A percentile compares a stretch with the other conserved stretches of the same genome.
Evolutionary conservation across 2,113 vertebrate species (phyloP).

Genomic region (Alouatta palliata): DNA sequence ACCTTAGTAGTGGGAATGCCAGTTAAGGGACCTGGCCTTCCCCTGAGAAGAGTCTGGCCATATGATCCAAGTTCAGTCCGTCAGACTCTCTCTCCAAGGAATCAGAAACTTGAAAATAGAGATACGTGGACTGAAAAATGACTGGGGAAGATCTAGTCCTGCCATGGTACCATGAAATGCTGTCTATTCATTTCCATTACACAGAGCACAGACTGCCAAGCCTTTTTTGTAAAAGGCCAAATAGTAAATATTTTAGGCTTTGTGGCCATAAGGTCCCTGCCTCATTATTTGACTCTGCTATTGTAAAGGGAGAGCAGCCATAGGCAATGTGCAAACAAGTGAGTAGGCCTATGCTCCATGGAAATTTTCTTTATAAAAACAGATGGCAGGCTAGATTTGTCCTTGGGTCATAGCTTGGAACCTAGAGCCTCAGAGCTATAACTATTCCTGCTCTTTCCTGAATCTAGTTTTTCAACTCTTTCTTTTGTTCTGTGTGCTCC

Average conservation of each 20-base stretch:
- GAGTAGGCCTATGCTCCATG: background rate
- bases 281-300: background rate
- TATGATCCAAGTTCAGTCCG: background rate
- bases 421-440: background rate
- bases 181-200: background rate
- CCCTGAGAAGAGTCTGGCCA: background rate
- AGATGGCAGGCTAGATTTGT: background rate
- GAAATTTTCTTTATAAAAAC: background rate
- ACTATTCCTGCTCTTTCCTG: background rate
- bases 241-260: background rate
- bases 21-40: background rate
- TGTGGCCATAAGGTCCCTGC: background rate
- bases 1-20: background rate
- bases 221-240: background rate
- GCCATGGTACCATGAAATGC: background rate
- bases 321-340: background rate
- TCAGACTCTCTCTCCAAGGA: background rate
- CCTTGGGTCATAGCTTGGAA: background rate
- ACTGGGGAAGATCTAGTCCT: background rate
- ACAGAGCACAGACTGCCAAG: background rate
- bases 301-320: background rate
- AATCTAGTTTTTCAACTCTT: background rate
- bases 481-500: background rate
- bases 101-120: background rate
- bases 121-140: background rate